Evolutionary conservation across 2,797 vertebrate species (phyloP).

Genomic region (Lacerta viridis): DNA sequence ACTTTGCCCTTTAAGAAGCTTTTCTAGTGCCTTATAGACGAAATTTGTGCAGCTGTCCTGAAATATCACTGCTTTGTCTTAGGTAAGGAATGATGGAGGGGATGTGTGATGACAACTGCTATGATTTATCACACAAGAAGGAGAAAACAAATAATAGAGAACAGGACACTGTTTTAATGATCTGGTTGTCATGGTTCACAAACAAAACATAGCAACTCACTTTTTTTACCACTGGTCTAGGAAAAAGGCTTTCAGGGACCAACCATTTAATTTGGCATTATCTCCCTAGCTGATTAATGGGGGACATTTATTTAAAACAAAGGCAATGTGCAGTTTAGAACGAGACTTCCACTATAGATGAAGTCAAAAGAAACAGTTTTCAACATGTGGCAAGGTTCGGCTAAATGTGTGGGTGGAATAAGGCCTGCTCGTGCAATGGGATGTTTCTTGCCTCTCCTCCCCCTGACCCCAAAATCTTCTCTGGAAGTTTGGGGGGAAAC

Average conservation of each 20-base stretch:
- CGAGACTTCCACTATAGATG: not conserved
- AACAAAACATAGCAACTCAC: constrained; percentile 5
- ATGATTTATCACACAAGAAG: not conserved
- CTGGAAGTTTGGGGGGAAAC: too few species aligned
- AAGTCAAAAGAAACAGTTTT: not conserved
- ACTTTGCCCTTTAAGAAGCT: constrained; percentile 40
- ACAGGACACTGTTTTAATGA: constrained; percentile 20
- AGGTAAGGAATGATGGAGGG: constrained; percentile 48
- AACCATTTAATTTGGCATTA: not conserved
- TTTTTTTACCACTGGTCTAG: not conserved
- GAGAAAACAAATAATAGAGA: constrained; percentile 32
- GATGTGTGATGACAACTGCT: constrained; percentile 47
- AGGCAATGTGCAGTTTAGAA: not conserved
- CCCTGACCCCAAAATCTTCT: too few species aligned
- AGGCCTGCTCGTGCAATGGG: too few species aligned
- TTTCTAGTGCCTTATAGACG: constrained; percentile 56
- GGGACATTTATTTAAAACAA: constrained; percentile 24
- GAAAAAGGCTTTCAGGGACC: not conserved
- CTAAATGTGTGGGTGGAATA: too few species aligned
- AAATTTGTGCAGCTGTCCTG: constrained; percentile 75
- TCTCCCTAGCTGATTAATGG: not conserved
- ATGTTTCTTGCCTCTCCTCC: too few species aligned
- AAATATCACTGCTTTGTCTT: constrained; percentile 73
- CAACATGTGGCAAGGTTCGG: too few species aligned
- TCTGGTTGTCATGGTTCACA: not conserved